These are phyloP conservation scores for Cataglyphis cursor DNA, from an alignment of 2,888 invertebrate species.

Conservation along the genomic window DNA sequence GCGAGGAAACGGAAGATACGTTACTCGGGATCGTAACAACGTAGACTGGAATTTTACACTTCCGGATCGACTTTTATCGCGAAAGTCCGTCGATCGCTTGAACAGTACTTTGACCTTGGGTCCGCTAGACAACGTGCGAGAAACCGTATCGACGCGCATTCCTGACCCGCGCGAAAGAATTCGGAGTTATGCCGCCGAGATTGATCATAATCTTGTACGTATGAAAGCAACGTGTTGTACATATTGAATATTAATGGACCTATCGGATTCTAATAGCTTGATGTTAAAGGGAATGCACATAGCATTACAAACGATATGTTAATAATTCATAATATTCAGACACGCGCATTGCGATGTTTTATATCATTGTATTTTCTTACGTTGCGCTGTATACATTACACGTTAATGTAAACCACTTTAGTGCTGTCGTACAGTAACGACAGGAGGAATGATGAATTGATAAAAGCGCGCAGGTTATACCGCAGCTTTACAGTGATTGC, in stretches of 20 bases:
- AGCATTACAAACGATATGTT: slow-evolving; percentile 32
- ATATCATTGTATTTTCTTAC: slow-evolving; percentile 50
- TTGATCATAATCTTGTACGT: slow-evolving; percentile 4
- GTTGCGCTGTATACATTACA: slow-evolving; percentile 51
- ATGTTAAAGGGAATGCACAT: slow-evolving; percentile 29
- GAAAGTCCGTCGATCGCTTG: slow-evolving; percentile 24
- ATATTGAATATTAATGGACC: slow-evolving; percentile 35
- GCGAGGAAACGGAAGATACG: slow-evolving; percentile 57
- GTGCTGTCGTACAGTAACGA: slow-evolving; percentile 52
- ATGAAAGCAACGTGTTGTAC: background rate
- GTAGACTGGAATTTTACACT: slow-evolving; percentile 55
- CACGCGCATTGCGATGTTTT: slow-evolving; percentile 32
- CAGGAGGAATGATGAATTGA: slow-evolving; percentile 52
- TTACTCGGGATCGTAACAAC: slow-evolving; percentile 44
- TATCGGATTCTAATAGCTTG: slow-evolving; percentile 15
- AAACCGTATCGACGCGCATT: slow-evolving; percentile 41
- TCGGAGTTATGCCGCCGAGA: slow-evolving; percentile 5
- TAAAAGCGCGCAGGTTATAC: slow-evolving; percentile 41
- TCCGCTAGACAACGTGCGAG: slow-evolving; percentile 25
- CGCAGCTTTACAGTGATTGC: slow-evolving; percentile 45
- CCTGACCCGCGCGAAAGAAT: slow-evolving; percentile 19
- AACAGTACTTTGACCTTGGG: slow-evolving; percentile 55
- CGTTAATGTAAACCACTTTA: slow-evolving; percentile 53
- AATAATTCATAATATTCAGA: slow-evolving; percentile 30
- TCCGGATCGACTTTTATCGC: slow-evolving; percentile 57